Conservation (phyloP, 2,888 invertebrate genomes). For the Aphidoletes aphidimyza region DNA sequence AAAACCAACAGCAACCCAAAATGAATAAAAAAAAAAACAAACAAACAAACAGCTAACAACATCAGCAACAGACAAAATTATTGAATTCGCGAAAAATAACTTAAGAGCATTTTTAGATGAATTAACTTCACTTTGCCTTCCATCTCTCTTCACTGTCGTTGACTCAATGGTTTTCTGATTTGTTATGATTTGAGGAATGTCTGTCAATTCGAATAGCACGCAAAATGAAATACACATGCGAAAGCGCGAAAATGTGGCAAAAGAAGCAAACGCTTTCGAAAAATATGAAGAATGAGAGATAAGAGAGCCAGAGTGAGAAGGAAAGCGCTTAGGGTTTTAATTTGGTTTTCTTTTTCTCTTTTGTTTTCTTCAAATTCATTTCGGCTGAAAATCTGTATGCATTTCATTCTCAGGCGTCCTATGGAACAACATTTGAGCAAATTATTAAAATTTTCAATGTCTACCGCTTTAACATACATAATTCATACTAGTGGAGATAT, state of each 20-base stretch:
- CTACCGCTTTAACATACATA: conserved; percentile 25
- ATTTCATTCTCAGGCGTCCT: neutral
- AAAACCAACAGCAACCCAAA: no score
- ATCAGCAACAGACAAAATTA: no score
- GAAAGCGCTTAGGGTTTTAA: no score
- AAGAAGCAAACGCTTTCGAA: neutral
- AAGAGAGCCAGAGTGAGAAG: no score
- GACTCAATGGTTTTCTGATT: neutral
- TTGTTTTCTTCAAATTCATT: no score
- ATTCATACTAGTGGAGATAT: conserved; percentile 46
- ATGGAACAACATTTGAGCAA: neutral
- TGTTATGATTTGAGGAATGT: conserved; percentile 22
- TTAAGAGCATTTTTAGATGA: conserved; percentile 14
- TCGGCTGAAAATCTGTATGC: neutral
- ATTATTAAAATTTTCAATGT: conserved; percentile 36
- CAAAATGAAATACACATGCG: neutral
- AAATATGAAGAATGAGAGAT: no score
- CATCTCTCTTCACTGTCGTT: neutral
- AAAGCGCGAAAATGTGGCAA: neutral
- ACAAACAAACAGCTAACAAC: no score
- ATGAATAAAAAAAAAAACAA: neutral
- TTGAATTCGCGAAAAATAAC: neutral
- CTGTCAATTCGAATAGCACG: neutral
- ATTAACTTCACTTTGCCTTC: neutral
- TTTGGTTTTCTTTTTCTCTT: no score